Evolutionary conservation across 2,888 invertebrate genomes (phyloP).

Genomic region (Cryptus armator): DNA sequence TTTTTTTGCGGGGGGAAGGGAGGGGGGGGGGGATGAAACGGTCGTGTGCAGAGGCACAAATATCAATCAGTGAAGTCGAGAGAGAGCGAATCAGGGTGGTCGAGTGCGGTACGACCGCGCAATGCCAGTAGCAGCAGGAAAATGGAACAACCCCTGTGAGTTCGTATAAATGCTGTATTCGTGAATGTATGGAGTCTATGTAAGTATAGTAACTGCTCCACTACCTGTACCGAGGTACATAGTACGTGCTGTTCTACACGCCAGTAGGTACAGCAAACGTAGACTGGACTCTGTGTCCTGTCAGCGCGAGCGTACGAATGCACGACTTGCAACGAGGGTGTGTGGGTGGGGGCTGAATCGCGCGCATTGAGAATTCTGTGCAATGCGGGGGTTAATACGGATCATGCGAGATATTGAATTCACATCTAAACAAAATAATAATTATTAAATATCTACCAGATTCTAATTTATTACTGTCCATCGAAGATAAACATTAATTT

Average conservation of each 20-base stretch:
- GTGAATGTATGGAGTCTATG: background rate
- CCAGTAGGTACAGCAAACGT: slow-evolving; percentile 35
- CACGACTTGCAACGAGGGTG: slow-evolving; percentile 10
- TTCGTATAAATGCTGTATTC: slow-evolving; percentile 42
- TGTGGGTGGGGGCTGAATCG: slow-evolving; percentile 36
- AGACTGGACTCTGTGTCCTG: slow-evolving; percentile 42
- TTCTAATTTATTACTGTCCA: background rate
- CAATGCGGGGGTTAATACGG: background rate
- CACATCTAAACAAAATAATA: background rate
- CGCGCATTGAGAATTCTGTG: slow-evolving; percentile 42
- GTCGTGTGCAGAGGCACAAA: slow-evolving; percentile 70
- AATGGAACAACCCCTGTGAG: slow-evolving; percentile 23
- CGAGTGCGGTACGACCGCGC: slow-evolving; percentile 73
- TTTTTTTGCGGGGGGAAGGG: slow-evolving; percentile 47
- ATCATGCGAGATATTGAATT: background rate
- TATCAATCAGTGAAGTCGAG: slow-evolving; percentile 79
- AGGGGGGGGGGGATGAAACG: slow-evolving; percentile 51
- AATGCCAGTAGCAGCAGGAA: slow-evolving; percentile 38
- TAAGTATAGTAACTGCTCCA: slow-evolving; percentile 32
- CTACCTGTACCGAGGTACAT: background rate
- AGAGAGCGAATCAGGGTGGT: slow-evolving; percentile 80
- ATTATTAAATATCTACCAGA: background rate
- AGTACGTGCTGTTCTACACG: slow-evolving; percentile 31
- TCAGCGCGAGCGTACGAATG: slow-evolving; percentile 46
- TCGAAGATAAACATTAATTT: too few relatives aligned